phyloP scores from a whole-genome alignment of 2,113 vertebrate species.

The Hemiprocne comata region DNA sequence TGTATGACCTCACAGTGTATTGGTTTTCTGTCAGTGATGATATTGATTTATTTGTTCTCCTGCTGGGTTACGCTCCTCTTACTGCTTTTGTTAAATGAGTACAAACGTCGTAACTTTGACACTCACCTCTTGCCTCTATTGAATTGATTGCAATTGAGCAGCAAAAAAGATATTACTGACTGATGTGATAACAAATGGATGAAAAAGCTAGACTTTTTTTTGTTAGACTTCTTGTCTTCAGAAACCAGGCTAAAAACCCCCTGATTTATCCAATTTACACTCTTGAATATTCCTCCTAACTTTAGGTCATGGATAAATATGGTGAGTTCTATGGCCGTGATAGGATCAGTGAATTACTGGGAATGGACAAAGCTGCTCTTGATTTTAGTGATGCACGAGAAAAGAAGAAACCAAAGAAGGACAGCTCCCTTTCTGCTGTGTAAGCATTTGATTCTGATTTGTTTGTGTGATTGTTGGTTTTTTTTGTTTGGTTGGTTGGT shows the following conservation, averaged over 20 bases:
- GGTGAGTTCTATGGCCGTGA: constrained; percentile 96
- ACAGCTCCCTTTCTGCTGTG: constrained; percentile 92
- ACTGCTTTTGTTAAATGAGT: not conserved
- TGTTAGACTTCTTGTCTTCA: not conserved
- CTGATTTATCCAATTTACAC: not conserved
- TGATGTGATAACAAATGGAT: not conserved
- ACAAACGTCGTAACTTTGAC: not conserved
- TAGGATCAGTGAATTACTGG: constrained; percentile 93
- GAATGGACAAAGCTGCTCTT: constrained; percentile 95
- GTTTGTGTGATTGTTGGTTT: not conserved
- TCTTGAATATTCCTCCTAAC: not conserved
- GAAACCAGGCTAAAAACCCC: not conserved
- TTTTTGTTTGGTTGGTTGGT: rapidly evolving
- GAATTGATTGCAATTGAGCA: not conserved
- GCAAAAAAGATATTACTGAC: not conserved
- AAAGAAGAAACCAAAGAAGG: constrained; percentile 94
- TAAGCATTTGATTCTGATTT: constrained; percentile 73
- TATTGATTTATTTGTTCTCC: not conserved
- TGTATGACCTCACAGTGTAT: not conserved
- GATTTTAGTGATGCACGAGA: constrained; percentile 94
- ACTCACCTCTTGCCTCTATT: not conserved
- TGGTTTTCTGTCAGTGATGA: not conserved
- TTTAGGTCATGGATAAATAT: constrained; percentile 97
- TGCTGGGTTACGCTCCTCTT: not conserved
- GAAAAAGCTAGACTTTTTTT: too few relatives aligned